A percentile compares a stretch with the other conserved stretches of the same genome.
Evolutionary conservation across 2,888 invertebrate species (phyloP).

Genomic region (Parnassius glacialis): DNA sequence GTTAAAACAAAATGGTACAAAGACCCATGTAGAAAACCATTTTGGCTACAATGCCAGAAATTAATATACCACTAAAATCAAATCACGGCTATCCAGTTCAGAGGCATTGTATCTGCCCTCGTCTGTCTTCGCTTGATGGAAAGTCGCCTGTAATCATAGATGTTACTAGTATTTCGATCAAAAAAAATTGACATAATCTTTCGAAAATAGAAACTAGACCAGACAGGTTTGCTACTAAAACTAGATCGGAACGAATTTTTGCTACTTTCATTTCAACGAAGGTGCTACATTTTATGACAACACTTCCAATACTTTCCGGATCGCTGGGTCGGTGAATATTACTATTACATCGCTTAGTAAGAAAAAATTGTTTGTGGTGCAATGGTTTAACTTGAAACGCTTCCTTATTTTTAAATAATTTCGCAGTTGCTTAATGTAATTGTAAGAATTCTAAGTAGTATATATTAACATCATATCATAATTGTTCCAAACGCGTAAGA

Average conservation of each 20-base stretch:
- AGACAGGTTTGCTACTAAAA: constrained; percentile 11
- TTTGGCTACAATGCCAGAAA: background rate
- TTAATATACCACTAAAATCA: background rate
- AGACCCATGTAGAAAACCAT: too few species aligned
- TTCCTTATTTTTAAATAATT: too few species aligned
- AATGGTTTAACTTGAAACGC: too few species aligned
- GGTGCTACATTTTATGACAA: constrained; percentile 20
- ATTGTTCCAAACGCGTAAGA: too few species aligned
- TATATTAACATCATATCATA: too few species aligned
- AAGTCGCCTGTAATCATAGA: background rate
- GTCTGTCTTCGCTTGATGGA: background rate
- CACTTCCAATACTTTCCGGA: constrained; percentile 14
- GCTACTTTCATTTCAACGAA: constrained; percentile 19
- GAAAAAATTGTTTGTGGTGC: background rate
- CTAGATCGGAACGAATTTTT: constrained; percentile 26
- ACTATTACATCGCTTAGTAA: background rate
- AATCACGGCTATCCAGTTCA: constrained; percentile 4
- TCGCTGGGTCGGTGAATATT: constrained; percentile 7
- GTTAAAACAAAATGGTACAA: too few species aligned
- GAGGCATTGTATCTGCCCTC: background rate
- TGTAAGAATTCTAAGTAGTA: too few species aligned
- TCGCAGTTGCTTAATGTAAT: too few species aligned
- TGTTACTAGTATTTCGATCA: background rate
- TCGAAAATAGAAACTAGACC: constrained; percentile 11
- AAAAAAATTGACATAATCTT: constrained; percentile 29